These are phyloP conservation scores for Scrobipalpa costella DNA, from an alignment of 2,888 invertebrate species.

Conservation along the genomic window DNA sequence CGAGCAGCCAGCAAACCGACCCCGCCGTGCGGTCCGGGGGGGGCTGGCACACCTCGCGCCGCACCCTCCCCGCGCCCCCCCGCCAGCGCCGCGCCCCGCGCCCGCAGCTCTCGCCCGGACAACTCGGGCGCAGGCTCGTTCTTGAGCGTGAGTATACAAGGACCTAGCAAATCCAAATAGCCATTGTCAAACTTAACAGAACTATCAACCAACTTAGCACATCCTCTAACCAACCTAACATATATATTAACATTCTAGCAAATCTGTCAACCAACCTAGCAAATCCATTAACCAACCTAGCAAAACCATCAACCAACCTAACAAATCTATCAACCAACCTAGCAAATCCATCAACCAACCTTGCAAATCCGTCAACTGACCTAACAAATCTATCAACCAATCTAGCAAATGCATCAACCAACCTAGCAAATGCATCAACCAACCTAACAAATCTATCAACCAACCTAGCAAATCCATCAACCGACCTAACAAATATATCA, in stretches of 20 bases:
- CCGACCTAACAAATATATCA: too few relatives aligned
- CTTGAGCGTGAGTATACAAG: neutral
- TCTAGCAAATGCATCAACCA: too few relatives aligned
- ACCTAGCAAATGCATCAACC: too few relatives aligned
- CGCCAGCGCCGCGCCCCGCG: conserved; percentile 30
- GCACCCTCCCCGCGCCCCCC: conserved; percentile 31
- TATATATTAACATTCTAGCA: neutral
- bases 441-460: neutral
- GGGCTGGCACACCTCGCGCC: conserved; percentile 27
- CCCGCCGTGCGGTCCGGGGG: conserved; percentile 27
- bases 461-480: too few relatives aligned
- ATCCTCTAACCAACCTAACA: neutral
- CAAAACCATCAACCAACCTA: neutral
- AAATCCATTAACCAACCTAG: neutral
- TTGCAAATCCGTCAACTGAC: too few relatives aligned
- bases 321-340: too few relatives aligned
- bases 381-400: too few relatives aligned
- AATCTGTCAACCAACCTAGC: neutral
- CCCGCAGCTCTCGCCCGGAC: conserved; percentile 60
- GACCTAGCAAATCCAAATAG: too few relatives aligned
- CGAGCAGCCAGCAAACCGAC: conserved; percentile 33
- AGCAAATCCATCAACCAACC: too few relatives aligned
- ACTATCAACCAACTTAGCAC: too few relatives aligned
- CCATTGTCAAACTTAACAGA: neutral
- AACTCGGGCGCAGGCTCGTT: conserved; percentile 43